phyloP scores from a whole-genome alignment of 2,888 invertebrate species.

The Anorthoa munda region DNA sequence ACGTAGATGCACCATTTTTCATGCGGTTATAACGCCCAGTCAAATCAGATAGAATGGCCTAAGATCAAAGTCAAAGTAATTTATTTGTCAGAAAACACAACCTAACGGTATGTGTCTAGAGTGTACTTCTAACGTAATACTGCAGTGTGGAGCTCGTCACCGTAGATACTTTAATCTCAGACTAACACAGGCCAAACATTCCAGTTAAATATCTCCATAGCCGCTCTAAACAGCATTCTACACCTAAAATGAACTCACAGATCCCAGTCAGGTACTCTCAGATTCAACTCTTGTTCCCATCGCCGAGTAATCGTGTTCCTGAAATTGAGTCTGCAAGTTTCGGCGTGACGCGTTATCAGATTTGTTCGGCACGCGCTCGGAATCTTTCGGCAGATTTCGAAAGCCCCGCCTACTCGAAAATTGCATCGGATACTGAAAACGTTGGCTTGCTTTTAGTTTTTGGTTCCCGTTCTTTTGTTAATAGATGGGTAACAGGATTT shows the following conservation, averaged over 20 bases:
- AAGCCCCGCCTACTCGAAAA: conserved; percentile 68
- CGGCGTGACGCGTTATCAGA: conserved; percentile 87
- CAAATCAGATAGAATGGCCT: too few species aligned
- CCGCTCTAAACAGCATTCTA: conserved; percentile 22
- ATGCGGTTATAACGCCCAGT: too few species aligned
- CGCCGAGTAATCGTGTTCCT: conserved; percentile 85
- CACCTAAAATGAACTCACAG: conserved; percentile 50
- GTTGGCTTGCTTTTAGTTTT: conserved; percentile 50
- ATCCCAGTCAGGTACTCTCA: conserved; percentile 67
- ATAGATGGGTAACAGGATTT: conserved; percentile 35
- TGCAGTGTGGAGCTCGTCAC: too few species aligned
- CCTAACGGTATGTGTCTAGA: too few species aligned
- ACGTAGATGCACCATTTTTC: too few species aligned
- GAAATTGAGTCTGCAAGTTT: conserved; percentile 87
- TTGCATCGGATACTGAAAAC: conserved; percentile 67
- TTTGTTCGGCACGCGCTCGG: conserved; percentile 86
- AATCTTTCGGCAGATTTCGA: conserved; percentile 69
- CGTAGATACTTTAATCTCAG: not conserved
- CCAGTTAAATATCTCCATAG: not conserved
- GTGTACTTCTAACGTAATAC: not conserved
- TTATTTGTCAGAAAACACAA: too few species aligned
- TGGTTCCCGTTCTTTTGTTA: conserved; percentile 40
- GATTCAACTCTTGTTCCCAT: conserved; percentile 75
- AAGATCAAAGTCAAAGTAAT: too few species aligned
- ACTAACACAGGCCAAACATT: not conserved